A percentile compares a stretch with the other conserved stretches of the same genome.
These are phyloP conservation scores for Lampris megalopsis DNA, from an alignment of 2,113 vertebrate species.

Conservation along the genomic window DNA sequence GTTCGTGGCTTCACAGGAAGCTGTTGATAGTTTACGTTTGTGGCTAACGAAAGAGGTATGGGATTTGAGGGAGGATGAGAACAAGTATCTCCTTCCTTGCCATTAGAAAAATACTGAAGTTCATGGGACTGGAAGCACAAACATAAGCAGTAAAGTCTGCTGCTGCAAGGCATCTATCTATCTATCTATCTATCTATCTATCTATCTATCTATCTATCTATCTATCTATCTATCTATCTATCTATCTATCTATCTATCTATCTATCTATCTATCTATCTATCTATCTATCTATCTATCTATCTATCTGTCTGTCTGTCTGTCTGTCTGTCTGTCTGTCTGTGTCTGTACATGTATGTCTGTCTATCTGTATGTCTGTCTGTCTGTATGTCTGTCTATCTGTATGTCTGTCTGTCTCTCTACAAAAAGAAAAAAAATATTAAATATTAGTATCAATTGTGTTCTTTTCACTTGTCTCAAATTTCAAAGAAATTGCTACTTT, in stretches of 20 bases:
- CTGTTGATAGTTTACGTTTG: conserved; percentile 34
- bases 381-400: too few relatives aligned
- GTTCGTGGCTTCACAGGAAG: conserved; percentile 16
- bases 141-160: background rate
- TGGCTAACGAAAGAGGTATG: conserved; percentile 14
- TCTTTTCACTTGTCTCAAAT: too few relatives aligned
- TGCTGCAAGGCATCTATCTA: too few relatives aligned
- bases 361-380: too few relatives aligned
- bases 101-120: background rate
- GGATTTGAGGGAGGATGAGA: background rate
- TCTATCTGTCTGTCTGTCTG: too few relatives aligned
- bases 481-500: too few relatives aligned
- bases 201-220: conserved; percentile 23
- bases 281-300: conserved; percentile 25
- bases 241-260: too few relatives aligned
- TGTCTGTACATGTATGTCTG: too few relatives aligned
- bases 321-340: too few relatives aligned
- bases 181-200: background rate
- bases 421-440: too few relatives aligned
- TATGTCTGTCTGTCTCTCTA: too few relatives aligned
- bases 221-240: background rate
- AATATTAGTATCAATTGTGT: too few relatives aligned
- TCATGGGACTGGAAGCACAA: background rate
- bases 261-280: background rate
- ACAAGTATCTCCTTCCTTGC: background rate